Evolutionary conservation across 2,113 vertebrate genomes (phyloP).

Genomic region (Trichechus manatus): DNA sequence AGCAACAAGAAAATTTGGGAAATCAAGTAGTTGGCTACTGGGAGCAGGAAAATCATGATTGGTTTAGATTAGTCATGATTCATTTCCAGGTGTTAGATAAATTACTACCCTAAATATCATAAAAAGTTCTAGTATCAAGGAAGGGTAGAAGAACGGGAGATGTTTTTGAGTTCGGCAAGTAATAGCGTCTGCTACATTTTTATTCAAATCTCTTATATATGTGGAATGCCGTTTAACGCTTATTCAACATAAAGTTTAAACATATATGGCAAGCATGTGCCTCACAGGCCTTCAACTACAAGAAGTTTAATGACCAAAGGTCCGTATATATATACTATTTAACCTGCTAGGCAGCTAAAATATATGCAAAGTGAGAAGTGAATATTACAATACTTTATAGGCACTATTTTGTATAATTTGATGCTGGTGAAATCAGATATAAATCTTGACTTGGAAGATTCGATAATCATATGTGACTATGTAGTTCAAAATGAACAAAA

Average conservation of each 20-base stretch:
- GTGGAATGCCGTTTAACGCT: neutral
- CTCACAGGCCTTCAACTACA: neutral
- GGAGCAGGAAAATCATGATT: neutral
- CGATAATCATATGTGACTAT: neutral
- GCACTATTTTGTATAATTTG: neutral
- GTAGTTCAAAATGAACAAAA: constrained; percentile 11
- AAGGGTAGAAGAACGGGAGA: neutral
- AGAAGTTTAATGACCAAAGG: neutral
- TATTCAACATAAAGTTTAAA: neutral
- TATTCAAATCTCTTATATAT: neutral
- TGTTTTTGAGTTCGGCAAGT: neutral
- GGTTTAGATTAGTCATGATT: neutral
- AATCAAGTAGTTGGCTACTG: neutral
- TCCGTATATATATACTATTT: neutral
- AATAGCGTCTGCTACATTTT: neutral
- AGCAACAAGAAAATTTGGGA: neutral
- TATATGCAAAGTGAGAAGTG: neutral
- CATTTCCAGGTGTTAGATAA: neutral
- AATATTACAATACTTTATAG: neutral
- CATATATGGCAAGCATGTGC: neutral
- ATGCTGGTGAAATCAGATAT: neutral
- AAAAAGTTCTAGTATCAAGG: neutral
- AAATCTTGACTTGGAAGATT: neutral
- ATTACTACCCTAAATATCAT: neutral
- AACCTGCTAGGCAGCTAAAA: neutral